Evolutionary conservation across 2,888 invertebrate genomes (phyloP), one percentile per base, ranked within the genome.

Genomic region (Chorisops tibialis): DNA sequence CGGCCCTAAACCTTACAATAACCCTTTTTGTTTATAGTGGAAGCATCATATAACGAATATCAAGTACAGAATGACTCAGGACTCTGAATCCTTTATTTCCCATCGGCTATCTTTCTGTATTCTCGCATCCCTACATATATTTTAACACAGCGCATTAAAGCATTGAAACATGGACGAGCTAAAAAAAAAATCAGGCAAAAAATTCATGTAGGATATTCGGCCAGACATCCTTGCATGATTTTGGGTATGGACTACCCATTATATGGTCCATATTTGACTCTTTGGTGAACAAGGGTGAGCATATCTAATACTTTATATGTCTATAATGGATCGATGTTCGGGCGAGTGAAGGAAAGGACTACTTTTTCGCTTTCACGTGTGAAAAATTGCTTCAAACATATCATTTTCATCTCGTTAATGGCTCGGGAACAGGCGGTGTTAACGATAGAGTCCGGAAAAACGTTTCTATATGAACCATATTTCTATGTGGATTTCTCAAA

Each of bases 381-480:
- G 50, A 50, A 50, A 50, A 50, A 35, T 50, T 18, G 37, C 18
- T 50, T 50, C 50, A 30, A 35, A 50, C 50, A 50, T 50, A 50
- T 50, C 50, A 50, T 50, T 50, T 50, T 50, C 50, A 50, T 50
- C 37, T 50, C 50, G 16, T 18, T 35, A 50, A 50, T 50, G 50
- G 35, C 50, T 35, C 11, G 30, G 50, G 50, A 35, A 50, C 50
- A 30, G 30, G 3, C 30, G n/a, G n/a, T n/a, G n/a, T n/a, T n/a
- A n/a, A n/a, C n/a, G 5, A 30, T 30, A 30, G 30, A 30, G 30
- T 30, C 30, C 1, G 30, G 30, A 30, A 30, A 30, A 30, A 9
- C 30, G 30, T n/a, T n/a, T n/a, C n/a, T n/a, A n/a, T n/a, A 30
- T 30, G 30, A 30, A 30, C 30, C 9, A 30, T 30, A 30, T 30